Conservation (phyloP, 1,140 invertebrate genomes). For the Philotrypesis tridentata region DNA sequence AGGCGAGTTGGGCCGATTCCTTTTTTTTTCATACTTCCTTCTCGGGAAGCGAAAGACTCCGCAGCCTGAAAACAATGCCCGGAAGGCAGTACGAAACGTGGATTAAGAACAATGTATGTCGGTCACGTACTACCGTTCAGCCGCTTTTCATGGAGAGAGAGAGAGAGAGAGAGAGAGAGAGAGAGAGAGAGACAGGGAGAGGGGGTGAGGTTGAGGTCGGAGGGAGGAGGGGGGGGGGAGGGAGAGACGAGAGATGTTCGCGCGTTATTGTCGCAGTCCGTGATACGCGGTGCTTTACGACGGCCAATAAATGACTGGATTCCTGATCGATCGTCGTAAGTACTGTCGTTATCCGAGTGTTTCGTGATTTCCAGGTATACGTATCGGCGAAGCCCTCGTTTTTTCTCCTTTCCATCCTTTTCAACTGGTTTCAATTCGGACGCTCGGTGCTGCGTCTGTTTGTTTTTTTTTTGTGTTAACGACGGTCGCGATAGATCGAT, state of each 20-base stretch:
- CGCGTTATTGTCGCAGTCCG: background rate
- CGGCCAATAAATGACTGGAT: background rate
- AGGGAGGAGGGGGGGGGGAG: too few species aligned
- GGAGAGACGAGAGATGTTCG: too few species aligned
- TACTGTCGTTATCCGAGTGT: background rate
- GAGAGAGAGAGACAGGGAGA: too few species aligned
- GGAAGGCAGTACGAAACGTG: background rate
- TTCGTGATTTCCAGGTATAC: background rate
- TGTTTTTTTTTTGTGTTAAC: too few species aligned
- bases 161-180: too few species aligned
- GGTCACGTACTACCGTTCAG: constrained; percentile 7
- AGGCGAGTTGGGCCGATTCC: too few species aligned
- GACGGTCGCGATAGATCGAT: too few species aligned
- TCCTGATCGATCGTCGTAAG: background rate
- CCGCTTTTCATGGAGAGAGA: constrained; percentile 9
- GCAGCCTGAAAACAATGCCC: background rate
- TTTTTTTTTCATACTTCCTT: background rate
- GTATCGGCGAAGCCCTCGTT: background rate
- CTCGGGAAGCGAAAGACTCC: too few species aligned
- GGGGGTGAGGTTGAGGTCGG: too few species aligned
- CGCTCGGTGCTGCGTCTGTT: too few species aligned
- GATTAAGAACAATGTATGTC: constrained; percentile 29
- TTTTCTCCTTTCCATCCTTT: background rate
- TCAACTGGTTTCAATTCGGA: too few species aligned
- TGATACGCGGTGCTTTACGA: background rate